These are phyloP conservation scores for Ibidorhyncha struthersii DNA, from an alignment of 2,113 vertebrate species.

Conservation along the genomic window DNA sequence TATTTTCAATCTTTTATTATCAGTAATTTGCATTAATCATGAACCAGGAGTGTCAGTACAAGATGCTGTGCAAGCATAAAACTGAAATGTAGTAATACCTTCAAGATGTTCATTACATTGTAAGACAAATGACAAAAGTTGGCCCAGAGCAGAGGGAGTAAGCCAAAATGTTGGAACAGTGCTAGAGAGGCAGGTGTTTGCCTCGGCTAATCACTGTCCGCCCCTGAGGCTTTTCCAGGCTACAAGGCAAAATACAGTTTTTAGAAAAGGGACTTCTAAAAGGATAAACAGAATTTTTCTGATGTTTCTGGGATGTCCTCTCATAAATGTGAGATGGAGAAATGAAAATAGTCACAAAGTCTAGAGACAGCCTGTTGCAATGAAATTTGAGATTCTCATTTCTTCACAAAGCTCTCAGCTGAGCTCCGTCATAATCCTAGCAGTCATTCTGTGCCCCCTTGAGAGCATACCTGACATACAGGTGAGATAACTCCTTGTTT, in stretches of 20 bases:
- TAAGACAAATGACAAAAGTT: background rate
- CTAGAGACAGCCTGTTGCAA: background rate
- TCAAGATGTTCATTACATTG: background rate
- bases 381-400: background rate
- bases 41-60: background rate
- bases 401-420: background rate
- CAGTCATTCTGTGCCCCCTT: background rate
- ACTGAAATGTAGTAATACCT: fast-evolving
- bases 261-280: background rate
- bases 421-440: background rate
- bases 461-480: background rate
- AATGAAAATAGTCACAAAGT: background rate
- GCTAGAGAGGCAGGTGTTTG: background rate
- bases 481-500: background rate
- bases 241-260: background rate
- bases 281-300: background rate
- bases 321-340: background rate
- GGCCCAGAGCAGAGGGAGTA: background rate
- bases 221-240: background rate
- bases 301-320: background rate
- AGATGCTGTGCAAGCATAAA: background rate
- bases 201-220: background rate
- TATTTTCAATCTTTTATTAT: background rate
- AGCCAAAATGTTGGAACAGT: background rate
- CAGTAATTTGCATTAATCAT: background rate